phyloP scores from a whole-genome alignment of 1,140 invertebrate species.

The Drosophila nasuta region DNA sequence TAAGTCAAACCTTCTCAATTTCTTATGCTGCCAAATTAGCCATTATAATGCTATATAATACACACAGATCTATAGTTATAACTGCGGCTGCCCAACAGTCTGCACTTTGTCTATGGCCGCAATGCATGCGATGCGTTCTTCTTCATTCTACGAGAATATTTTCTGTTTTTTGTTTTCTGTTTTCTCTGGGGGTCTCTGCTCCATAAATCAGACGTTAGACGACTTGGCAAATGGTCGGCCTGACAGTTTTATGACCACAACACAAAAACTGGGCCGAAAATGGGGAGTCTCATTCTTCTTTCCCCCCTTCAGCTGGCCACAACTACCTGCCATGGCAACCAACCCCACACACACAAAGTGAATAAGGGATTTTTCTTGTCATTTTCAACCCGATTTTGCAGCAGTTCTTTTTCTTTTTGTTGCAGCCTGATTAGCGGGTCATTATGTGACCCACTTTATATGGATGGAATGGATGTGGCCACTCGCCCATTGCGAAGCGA shows the following conservation, averaged over 20 bases:
- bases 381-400: neutral
- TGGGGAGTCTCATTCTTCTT: neutral
- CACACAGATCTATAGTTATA: neutral
- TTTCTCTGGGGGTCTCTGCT: constrained; percentile 17
- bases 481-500: neutral
- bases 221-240: constrained; percentile 60
- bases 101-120: constrained; percentile 40
- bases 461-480: neutral
- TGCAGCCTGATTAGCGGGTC: constrained; percentile 52
- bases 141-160: too few relatives aligned
- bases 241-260: constrained; percentile 76
- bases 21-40: constrained; percentile 18
- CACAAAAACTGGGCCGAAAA: constrained; percentile 43
- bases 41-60: constrained; percentile 1
- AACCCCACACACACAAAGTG: constrained; percentile 15
- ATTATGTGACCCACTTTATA: constrained; percentile 50
- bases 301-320: too few relatives aligned
- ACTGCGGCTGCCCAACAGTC: constrained; percentile 17
- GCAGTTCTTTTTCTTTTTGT: constrained; percentile 1
- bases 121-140: constrained; percentile 43
- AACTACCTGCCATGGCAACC: constrained; percentile 22
- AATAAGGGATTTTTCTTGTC: constrained; percentile 14
- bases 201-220: constrained; percentile 65
- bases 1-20: constrained; percentile 7
- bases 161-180: neutral